A percentile compares a stretch with the other conserved stretches of the same genome.
Evolutionary conservation across 2,113 vertebrate genomes (phyloP).

Genomic region (Pseudolaguvia tuberculata): DNA sequence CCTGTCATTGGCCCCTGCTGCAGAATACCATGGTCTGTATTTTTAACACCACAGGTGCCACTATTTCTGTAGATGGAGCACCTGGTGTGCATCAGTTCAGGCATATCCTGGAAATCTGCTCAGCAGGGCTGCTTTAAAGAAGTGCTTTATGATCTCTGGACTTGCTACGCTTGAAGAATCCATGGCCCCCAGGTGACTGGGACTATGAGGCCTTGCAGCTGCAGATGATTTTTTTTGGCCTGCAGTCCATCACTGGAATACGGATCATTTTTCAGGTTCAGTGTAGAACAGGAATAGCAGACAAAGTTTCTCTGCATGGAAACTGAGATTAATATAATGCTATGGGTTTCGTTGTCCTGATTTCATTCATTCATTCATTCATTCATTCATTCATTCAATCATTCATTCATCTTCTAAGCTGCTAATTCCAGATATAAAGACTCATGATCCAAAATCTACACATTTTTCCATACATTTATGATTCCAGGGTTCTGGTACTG

Average conservation of each 20-base stretch:
- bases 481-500: too few relatives aligned
- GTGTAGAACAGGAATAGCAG: background rate
- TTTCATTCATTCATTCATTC: too few relatives aligned
- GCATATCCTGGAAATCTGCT: slow-evolving; percentile 7
- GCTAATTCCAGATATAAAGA: too few relatives aligned
- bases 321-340: background rate
- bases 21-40: background rate
- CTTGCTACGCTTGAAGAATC: slow-evolving; percentile 29
- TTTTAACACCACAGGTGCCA: slow-evolving; percentile 18
- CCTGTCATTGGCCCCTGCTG: slow-evolving; percentile 8
- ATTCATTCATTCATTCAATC: too few relatives aligned
- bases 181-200: slow-evolving; percentile 28
- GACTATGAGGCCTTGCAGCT: slow-evolving; percentile 7
- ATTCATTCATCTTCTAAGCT: too few relatives aligned
- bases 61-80: background rate
- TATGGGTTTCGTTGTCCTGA: too few relatives aligned
- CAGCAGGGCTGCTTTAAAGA: slow-evolving; percentile 29
- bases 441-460: too few relatives aligned
- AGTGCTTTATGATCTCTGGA: slow-evolving; percentile 17
- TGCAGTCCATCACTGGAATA: slow-evolving; percentile 22
- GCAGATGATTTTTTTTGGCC: slow-evolving; percentile 26
- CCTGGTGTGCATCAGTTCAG: slow-evolving; percentile 19
- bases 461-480: too few relatives aligned
- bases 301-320: too few relatives aligned
- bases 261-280: slow-evolving; percentile 13